phyloP scores from a whole-genome alignment of 1,140 invertebrate species.

The Heliconius melpomene region DNA sequence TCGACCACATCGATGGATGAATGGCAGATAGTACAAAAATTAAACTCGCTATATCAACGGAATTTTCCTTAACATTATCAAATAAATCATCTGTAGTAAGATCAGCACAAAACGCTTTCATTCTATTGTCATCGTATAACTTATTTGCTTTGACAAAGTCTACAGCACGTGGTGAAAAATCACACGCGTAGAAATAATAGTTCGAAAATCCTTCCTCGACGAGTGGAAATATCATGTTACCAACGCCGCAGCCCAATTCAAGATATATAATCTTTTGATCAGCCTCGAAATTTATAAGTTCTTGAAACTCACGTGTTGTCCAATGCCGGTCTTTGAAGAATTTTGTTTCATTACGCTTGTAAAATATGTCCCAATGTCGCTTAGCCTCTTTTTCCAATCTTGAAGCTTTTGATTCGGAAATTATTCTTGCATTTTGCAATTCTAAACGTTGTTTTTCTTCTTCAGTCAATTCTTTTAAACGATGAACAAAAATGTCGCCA shows the following conservation, averaged over 20 bases:
- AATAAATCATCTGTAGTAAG: conserved; percentile 85
- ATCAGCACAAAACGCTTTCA: conserved; percentile 90
- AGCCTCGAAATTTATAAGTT: conserved; percentile 83
- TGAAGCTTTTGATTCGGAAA: conserved; percentile 85
- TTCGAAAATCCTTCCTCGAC: conserved; percentile 88
- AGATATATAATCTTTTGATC: conserved; percentile 81
- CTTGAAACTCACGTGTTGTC: conserved; percentile 96
- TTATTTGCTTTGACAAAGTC: conserved; percentile 89
- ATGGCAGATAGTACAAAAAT: conserved; percentile 99
- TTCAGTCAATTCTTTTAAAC: conserved; percentile 81
- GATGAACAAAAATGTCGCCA: conserved; percentile 73
- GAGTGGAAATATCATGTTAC: conserved; percentile 97
- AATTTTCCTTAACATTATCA: conserved; percentile 76
- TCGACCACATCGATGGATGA: conserved; percentile 90
- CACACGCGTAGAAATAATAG: conserved; percentile 94
- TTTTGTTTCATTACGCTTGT: conserved; percentile 94
- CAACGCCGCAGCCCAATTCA: conserved; percentile 98
- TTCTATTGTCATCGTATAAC: conserved; percentile 83
- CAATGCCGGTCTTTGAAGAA: conserved; percentile 99
- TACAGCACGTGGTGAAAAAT: conserved; percentile 95
- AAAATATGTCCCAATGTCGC: conserved; percentile 99
- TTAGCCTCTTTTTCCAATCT: conserved; percentile 93
- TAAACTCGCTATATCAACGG: conserved; percentile 93
- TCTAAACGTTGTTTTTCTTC: conserved; percentile 84
- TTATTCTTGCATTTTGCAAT: conserved; percentile 86